These are phyloP conservation scores for Sphaeridia pumilis DNA, from an alignment of 2,888 invertebrate species.

Conservation along the genomic window DNA sequence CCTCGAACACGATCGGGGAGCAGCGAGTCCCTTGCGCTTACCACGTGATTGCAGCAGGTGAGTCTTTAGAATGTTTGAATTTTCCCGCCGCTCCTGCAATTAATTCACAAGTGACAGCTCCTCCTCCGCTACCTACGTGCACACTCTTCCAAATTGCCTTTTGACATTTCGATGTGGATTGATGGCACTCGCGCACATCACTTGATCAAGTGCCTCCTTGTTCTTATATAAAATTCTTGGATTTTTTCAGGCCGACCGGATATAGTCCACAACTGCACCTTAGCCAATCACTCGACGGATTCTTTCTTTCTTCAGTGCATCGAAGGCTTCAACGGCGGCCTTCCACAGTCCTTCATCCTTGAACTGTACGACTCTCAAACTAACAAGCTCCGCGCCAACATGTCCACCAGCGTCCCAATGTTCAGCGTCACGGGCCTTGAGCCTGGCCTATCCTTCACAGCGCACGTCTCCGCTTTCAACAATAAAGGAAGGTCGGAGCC, in stretches of 20 bases:
- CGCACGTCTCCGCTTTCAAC: slow-evolving; percentile 67
- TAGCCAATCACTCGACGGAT: slow-evolving; percentile 73
- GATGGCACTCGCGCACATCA: too few relatives aligned
- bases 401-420: slow-evolving; percentile 58
- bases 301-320: slow-evolving; percentile 70
- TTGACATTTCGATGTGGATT: too few relatives aligned
- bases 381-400: slow-evolving; percentile 58
- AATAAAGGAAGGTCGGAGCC: slow-evolving; percentile 74
- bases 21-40: slow-evolving; percentile 79
- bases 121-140: too few relatives aligned
- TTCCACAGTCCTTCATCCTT: slow-evolving; percentile 70
- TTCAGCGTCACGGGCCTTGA: slow-evolving; percentile 60
- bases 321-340: slow-evolving; percentile 81
- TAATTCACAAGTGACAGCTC: too few relatives aligned
- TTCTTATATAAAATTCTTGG: too few relatives aligned
- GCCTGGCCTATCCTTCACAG: slow-evolving; percentile 63
- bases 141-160: too few relatives aligned
- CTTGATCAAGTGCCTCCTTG: too few relatives aligned
- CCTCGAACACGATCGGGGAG: slow-evolving; percentile 34
- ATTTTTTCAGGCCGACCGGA: slow-evolving; percentile 78
- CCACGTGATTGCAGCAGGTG: slow-evolving; percentile 85
- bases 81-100: too few relatives aligned
- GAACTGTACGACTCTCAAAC: slow-evolving; percentile 56
- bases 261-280: slow-evolving; percentile 79
- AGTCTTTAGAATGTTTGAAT: too few relatives aligned